Base-by-base conservation (phyloP, 1,140 invertebrate genomes). In the Psix sp. region DNA sequence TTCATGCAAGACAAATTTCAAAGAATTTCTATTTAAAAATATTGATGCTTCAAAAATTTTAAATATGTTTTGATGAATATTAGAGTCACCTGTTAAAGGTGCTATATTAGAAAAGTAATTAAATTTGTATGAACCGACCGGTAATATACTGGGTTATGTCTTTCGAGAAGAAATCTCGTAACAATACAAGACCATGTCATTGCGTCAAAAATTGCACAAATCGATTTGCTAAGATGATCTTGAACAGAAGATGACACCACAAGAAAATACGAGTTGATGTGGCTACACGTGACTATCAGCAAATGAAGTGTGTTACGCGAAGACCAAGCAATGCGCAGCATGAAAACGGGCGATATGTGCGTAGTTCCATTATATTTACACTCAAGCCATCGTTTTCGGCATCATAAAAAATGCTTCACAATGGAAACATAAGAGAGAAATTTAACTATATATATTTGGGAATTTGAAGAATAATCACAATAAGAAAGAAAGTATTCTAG, bases 291-390 rank as follows among this genome's bases (percentile, higher is more conserved):
- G 82, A 82, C 82, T 77, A 74, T 66, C 71, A 65, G 78, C 77
- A 77, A 83, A 81, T 82, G 80, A 82, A 78, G 71, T 80, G 67
- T 76, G 80, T 83, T 83, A 82, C 78, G 76, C 80, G 80, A 76
- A 46, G 70, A 74, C 74, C 38, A 72, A 78, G 66, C 71, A 68
- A 74, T 74, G 67, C 67, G 48, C 70, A 77, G 77, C 81, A 80
- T 82, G 80, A 83, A 83, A 82, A 74, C 72, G 74, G 46, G 54
- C 52, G 40, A 68, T 39, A 57, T 56, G 62, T 42, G 24, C n/a
- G 21, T 68, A 40, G 45, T 59, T 59, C 46, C 65, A 74, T 59
- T 68, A 65, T 56, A 65, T 68, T 52, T 48, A 31, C 42, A 16
- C 46, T 54, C 49, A 38, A 60, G 49, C 65, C 38, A 51, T 59